Evolutionary conservation across 1,140 invertebrate genomes (phyloP).

Genomic region (Bombus superbus): DNA sequence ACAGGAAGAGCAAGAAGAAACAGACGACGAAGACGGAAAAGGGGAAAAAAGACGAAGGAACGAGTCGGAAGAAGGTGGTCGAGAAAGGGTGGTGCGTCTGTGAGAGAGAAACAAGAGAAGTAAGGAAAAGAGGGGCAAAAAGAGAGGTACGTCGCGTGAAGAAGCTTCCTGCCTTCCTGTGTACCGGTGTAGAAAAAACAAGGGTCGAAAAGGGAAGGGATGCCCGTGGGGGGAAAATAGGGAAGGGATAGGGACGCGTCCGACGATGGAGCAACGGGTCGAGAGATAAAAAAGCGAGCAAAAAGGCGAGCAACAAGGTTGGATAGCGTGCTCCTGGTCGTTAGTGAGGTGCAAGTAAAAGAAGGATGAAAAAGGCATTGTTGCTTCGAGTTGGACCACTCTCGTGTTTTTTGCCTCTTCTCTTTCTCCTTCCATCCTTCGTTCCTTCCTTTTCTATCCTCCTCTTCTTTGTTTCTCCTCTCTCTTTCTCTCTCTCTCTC

Average conservation of each 20-base stretch:
- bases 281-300: constrained; percentile 30
- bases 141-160: constrained; percentile 55
- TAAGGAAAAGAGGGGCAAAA: constrained; percentile 2
- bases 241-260: neutral
- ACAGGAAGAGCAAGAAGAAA: constrained; percentile 9
- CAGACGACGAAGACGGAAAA: neutral
- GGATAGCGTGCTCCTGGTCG: constrained; percentile 37
- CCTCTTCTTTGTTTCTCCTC: neutral
- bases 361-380: constrained; percentile 45
- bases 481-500: no score
- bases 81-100: neutral
- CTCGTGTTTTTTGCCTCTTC: neutral
- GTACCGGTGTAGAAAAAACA: constrained; percentile 47
- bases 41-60: neutral
- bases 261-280: constrained; percentile 22
- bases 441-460: neutral
- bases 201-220: constrained; percentile 20
- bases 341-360: constrained; percentile 53
- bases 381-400: constrained; percentile 20
- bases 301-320: constrained; percentile 40
- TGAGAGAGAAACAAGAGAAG: constrained; percentile 18
- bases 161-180: constrained; percentile 61
- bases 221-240: neutral
- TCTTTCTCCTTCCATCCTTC: neutral
- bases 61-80: neutral